Base-by-base conservation (phyloP, 2,113 vertebrate species). In the Chamaetylas fuelleborni region DNA sequence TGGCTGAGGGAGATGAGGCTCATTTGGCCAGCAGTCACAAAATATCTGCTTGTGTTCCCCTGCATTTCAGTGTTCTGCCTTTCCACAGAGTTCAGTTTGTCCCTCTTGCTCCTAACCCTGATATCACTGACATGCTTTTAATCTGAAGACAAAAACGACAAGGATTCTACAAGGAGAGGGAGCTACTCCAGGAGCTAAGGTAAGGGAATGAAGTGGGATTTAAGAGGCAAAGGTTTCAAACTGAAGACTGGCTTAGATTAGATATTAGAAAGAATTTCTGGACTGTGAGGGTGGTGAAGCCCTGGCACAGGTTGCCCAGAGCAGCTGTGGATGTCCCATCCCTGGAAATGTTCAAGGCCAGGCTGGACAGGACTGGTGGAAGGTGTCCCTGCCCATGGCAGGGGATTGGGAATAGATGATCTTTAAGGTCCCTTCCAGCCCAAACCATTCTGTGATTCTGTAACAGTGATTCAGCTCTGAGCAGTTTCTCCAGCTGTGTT, bases 101-200 rank as follows among this genome's bases (percentile, higher is more conserved):
- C 8, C 25, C 24, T 40, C 29, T 62, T 1, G 1, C 33, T 73
- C 42, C 42, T 50, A 33, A 65, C 29, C 45, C 31, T 80, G 54
- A 0, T 29, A 1, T 61, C 36, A 2, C 23, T 48, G 50, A 12
- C 3, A 5, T 11, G 18, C 4, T 57, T 69, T 66, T 50, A 14
- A 19, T 12, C 23, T 56, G 54, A 43, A 13, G 56, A 4, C 7
- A 66, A 53, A 65, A 50, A 22, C 5, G 2, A 79, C 47, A 24
- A 23, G 12, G 12, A 24, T 24, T 4, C 14, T 20, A 4, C 6
- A 23, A 7, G 1, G 7, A 66, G 33, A 54, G 51, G 13, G 26
- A 90, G 25, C 38, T 50, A 5, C 19, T 53, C 24, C 20, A 23
- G 43, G 38, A 86, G 31, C 20, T 22, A 10, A 73, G 50, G 33